Base-by-base conservation (phyloP, 1,140 invertebrate genomes). In the Microvelia longipes region DNA sequence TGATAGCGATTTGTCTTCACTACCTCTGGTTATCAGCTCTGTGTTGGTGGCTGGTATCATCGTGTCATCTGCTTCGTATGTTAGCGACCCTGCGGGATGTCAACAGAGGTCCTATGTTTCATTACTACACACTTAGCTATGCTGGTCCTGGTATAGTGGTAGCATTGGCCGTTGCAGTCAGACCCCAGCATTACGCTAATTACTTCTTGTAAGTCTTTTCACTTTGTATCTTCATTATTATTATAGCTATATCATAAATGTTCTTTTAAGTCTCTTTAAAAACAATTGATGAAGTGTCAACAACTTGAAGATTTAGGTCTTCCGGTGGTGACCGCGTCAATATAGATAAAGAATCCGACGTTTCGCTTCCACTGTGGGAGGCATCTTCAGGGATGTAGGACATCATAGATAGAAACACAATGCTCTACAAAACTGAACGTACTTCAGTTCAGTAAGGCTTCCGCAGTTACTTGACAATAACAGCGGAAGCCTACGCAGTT, bases 121-220 rank as follows among this genome's bases (percentile, higher is more conserved):
- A 96, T 77, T 98, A 97, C 78, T 93, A 95, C 76, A 89, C 93
- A n/a, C 84, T 94, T 75, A 95, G 93, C 5, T 98, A 97, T 77
- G 94, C 91, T n/a, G 84, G 93, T 64, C 95, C 95, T 1, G 94
- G 94, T 1, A 87, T 98, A 30, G 87, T 96, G 65, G 91, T 97
- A 2, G 92, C 91, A 60, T 81, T 98, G 2, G 88, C 94, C 27
- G 91, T 96, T 24, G 93, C 93, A 0, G 92, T 98, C 0, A 83
- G 93, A 64, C 92, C 93, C n/a, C 92, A 96, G 77, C 93, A 95
- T 77, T 98, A 97, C 79, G 95, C 94, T 72, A 96, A 94, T 77
- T 88, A 88, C 75, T 87, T 91, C 71, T 96, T 96, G 92, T 95
- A 83, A 88, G 91, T 88, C 74, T 68, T 73, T 69, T 71, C 11